These are phyloP conservation scores for Scaptomyza polygonia DNA, from an alignment of 2,888 invertebrate species.

Conservation along the genomic window DNA sequence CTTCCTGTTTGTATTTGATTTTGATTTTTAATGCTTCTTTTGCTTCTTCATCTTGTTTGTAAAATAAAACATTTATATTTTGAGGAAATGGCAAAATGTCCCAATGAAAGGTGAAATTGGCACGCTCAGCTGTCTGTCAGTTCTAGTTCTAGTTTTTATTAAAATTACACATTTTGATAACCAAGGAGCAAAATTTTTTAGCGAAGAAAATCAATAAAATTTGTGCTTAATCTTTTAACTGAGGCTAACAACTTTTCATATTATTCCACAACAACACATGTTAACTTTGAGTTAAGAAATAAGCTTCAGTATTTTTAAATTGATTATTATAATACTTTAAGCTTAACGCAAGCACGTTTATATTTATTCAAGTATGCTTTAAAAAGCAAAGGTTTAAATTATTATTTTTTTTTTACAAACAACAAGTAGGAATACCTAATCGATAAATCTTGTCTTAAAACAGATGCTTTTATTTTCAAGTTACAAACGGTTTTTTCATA, in stretches of 20 bases:
- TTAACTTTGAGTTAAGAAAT: no score
- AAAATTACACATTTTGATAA: background rate
- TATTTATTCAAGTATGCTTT: no score
- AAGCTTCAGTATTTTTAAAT: no score
- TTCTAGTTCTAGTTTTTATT: no score
- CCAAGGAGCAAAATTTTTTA: no score
- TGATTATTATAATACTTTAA: no score
- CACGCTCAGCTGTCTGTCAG: slow-evolving; percentile 1
- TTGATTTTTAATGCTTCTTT: background rate
- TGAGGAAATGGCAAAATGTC: background rate
- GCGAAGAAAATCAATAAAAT: background rate
- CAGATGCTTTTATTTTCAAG: background rate
- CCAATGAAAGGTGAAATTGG: background rate
- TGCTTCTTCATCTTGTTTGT: background rate
- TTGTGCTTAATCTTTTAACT: background rate
- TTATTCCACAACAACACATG: no score
- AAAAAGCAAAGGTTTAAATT: no score
- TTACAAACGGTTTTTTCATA: no score
- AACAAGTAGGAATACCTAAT: background rate
- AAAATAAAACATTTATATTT: background rate
- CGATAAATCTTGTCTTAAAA: background rate
- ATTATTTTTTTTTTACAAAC: background rate
- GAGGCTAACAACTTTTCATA: no score
- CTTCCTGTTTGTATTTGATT: slow-evolving; percentile 1
- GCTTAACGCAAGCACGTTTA: no score